Percentiles rank a stretch among this genome's conserved stretches.
Conservation (phyloP, 1,140 invertebrate species). For the Sinella curviseta region DNA sequence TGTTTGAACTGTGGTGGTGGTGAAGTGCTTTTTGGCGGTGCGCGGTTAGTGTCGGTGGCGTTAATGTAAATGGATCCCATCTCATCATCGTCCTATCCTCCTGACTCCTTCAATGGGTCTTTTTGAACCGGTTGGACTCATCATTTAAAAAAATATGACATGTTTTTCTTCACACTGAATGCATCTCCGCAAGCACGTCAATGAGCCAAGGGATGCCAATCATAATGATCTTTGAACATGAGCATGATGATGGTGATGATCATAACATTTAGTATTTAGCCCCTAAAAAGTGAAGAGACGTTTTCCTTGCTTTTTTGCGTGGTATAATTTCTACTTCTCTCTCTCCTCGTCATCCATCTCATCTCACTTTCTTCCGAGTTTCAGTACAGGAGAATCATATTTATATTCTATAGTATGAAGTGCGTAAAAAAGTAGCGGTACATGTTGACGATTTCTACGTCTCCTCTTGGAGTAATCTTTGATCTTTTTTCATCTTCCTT, state of each 20-base stretch:
- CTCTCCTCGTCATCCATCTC: background rate
- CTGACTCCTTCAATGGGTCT: background rate
- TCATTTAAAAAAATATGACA: conserved; percentile 13
- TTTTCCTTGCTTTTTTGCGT: too few species aligned
- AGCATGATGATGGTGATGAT: background rate
- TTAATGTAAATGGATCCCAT: background rate
- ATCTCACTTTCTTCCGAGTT: background rate
- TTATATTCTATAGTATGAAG: too few species aligned
- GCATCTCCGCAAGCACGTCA: conserved; percentile 11
- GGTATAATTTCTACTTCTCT: too few species aligned
- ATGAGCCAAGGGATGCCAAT: background rate
- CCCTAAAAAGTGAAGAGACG: background rate
- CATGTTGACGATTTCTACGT: background rate
- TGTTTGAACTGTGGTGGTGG: background rate
- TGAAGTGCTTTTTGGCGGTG: background rate
- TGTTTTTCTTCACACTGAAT: conserved; percentile 17
- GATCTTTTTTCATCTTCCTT: background rate
- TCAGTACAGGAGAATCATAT: background rate
- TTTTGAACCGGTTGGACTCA: background rate
- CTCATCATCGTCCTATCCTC: background rate
- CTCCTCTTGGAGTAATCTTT: background rate
- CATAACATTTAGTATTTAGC: background rate
- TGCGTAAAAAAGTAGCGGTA: background rate
- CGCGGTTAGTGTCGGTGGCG: background rate
- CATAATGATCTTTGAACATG: conserved; percentile 7